Percentiles rank a stretch among this genome's conserved stretches.
These are phyloP conservation scores for Erannis defoliaria DNA, from an alignment of 2,888 invertebrate species.

Conservation along the genomic window DNA sequence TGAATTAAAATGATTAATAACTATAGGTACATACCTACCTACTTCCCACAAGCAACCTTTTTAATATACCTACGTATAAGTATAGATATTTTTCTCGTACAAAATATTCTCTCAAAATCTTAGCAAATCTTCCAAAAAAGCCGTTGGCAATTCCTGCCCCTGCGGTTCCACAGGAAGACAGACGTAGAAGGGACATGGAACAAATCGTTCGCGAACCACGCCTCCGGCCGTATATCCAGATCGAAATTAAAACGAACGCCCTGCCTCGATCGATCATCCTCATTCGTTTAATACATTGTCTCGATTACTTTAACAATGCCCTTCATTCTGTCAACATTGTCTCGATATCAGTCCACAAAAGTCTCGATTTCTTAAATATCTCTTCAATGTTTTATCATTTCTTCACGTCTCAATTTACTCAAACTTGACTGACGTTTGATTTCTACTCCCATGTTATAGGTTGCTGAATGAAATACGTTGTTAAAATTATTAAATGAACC, in stretches of 20 bases:
- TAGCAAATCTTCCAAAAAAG: constrained; percentile 52
- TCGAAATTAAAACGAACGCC: constrained; percentile 86
- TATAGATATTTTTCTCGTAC: too few relatives aligned
- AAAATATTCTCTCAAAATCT: neutral
- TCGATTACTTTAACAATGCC: constrained; percentile 78
- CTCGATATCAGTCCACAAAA: too few relatives aligned
- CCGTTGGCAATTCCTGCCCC: constrained; percentile 46
- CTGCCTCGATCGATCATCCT: constrained; percentile 83
- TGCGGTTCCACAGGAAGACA: constrained; percentile 64
- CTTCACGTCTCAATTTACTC: constrained; percentile 70
- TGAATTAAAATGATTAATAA: too few relatives aligned
- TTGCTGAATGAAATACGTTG: constrained; percentile 47
- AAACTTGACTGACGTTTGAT: constrained; percentile 72
- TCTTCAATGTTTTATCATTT: constrained; percentile 63
- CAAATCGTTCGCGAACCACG: constrained; percentile 84
- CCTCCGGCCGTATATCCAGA: constrained; percentile 79
- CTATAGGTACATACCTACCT: too few relatives aligned
- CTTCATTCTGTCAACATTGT: neutral
- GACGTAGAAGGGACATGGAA: constrained; percentile 73
- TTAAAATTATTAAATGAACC: too few relatives aligned
- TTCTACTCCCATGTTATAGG: constrained; percentile 63
- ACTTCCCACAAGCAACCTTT: too few relatives aligned
- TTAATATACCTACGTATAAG: too few relatives aligned
- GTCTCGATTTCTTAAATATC: too few relatives aligned
- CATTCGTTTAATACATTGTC: constrained; percentile 82